Percentiles rank a stretch among this genome's conserved stretches.
Conservation (phyloP, 1,140 invertebrate species). For the Drosophila fuyamai region DNA sequence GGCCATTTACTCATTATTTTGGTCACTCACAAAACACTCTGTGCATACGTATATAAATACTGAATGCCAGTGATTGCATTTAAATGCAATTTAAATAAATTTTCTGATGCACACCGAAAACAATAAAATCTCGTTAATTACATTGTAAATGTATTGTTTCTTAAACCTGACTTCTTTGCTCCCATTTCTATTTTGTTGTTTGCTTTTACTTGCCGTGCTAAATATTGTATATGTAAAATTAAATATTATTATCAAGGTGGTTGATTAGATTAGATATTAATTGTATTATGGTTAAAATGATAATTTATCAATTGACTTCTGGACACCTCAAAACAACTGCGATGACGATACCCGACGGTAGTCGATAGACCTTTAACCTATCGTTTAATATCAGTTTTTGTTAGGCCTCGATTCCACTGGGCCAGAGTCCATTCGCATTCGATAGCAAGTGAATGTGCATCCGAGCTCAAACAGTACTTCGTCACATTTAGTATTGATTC, state of each 20-base stretch:
- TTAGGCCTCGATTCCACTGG: neutral
- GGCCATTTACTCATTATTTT: neutral
- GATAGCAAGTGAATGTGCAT: neutral
- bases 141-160: conserved; percentile 3
- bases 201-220: neutral
- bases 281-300: conserved; percentile 1
- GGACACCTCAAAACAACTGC: conserved; percentile 14
- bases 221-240: neutral
- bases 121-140: neutral
- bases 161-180: neutral
- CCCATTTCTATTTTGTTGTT: neutral
- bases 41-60: neutral
- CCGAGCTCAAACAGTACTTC: neutral
- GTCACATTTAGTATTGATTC: too few relatives aligned
- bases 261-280: neutral
- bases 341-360: conserved; percentile 8
- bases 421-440: neutral
- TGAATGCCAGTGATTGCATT: neutral
- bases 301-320: conserved; percentile 8
- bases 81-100: neutral
- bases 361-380: conserved; percentile 32
- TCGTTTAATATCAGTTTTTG: neutral
- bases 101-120: neutral
- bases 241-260: neutral
- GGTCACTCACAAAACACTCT: neutral